Evolutionary conservation across 2,113 vertebrate species (phyloP).

Genomic region (Aldabrachelys gigantea): DNA sequence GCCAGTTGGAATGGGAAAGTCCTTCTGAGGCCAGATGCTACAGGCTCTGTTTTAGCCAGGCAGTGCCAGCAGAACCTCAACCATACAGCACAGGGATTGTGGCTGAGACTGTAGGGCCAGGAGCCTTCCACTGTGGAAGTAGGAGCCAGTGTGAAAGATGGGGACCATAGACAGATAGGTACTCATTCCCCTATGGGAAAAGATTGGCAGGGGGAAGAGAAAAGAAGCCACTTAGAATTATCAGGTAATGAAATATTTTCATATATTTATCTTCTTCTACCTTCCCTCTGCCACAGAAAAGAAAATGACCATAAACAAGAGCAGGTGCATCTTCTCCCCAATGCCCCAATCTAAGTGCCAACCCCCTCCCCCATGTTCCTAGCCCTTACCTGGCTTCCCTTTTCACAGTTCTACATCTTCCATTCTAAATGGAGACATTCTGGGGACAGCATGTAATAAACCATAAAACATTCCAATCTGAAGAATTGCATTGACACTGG

Average conservation of each 20-base stretch:
- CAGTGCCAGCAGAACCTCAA: not conserved
- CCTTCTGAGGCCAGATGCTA: not conserved
- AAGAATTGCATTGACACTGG: not conserved
- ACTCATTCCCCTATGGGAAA: not conserved
- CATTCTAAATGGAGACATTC: not conserved
- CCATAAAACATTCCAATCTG: not conserved
- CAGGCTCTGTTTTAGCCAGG: not conserved
- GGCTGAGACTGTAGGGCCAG: too few relatives aligned
- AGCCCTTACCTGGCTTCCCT: too few relatives aligned
- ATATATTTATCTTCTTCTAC: not conserved
- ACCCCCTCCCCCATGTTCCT: not conserved
- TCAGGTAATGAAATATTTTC: not conserved
- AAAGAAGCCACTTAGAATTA: not conserved
- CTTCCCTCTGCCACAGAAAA: not conserved
- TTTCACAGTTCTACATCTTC: not conserved
- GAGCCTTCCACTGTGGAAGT: not conserved
- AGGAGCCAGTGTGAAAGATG: too few relatives aligned
- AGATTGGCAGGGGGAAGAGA: not conserved
- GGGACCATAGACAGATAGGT: not conserved
- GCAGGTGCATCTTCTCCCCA: not conserved
- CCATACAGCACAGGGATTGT: too few relatives aligned
- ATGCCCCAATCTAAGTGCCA: not conserved
- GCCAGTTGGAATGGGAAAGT: not conserved
- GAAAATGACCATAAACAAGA: not conserved
- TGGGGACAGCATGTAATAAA: not conserved